These are phyloP conservation scores for Microcebus griseorufus DNA, from an alignment of 2,113 vertebrate genomes.

Conservation along the genomic window DNA sequence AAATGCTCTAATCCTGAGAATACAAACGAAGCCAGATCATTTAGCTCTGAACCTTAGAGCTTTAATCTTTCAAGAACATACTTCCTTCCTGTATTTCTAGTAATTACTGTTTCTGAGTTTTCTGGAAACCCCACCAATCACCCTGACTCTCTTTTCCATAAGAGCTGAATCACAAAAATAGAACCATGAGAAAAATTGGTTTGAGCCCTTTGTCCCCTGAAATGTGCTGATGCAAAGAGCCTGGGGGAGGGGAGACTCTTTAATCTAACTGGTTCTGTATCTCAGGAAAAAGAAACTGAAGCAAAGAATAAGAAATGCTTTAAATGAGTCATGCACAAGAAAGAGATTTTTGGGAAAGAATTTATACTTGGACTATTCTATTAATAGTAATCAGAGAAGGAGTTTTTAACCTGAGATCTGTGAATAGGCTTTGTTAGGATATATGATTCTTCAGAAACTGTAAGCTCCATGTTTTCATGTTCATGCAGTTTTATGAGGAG, in stretches of 20 bases:
- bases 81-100: conserved; percentile 67
- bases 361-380: neutral
- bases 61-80: conserved; percentile 59
- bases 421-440: neutral
- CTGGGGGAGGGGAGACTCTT: neutral
- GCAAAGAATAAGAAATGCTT: neutral
- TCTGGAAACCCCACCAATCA: conserved; percentile 47
- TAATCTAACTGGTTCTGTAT: neutral
- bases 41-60: neutral
- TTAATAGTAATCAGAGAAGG: neutral
- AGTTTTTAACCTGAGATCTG: neutral
- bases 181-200: conserved; percentile 53
- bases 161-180: conserved; percentile 63
- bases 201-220: conserved; percentile 18
- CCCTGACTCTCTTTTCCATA: conserved; percentile 25
- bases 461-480: neutral
- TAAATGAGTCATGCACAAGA: conserved; percentile 28
- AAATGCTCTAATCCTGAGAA: neutral
- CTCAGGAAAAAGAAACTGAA: conserved; percentile 46
- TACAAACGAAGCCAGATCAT: neutral
- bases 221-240: conserved; percentile 15
- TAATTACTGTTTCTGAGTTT: conserved; percentile 27
- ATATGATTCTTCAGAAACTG: neutral
- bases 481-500: neutral
- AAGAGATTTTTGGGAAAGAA: neutral